phyloP scores from a whole-genome alignment of 2,797 vertebrate genomes.

The Phataginus tricuspis region DNA sequence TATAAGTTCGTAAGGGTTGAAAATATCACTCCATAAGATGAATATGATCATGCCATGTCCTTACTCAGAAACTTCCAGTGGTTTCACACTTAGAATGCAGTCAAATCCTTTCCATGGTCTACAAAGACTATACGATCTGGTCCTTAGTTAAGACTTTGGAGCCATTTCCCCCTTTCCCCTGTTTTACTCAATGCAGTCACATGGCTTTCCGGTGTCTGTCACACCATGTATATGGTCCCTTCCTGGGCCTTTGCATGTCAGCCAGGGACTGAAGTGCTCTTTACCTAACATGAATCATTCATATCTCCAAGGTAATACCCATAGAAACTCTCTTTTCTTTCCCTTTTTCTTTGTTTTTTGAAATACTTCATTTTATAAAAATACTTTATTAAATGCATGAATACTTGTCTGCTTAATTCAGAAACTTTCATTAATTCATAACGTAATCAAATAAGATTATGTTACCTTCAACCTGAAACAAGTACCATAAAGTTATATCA shows the following conservation, averaged over 20 bases:
- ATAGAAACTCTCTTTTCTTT: not conserved
- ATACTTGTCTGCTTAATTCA: not conserved
- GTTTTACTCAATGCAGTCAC: not conserved
- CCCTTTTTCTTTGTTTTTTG: no score
- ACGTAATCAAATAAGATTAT: not conserved
- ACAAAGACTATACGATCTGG: not conserved
- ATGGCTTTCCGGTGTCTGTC: no score
- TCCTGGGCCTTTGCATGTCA: not conserved
- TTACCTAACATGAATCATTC: not conserved
- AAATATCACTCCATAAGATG: not conserved
- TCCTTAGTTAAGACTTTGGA: not conserved
- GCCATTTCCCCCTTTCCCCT: not conserved
- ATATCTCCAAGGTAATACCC: not conserved
- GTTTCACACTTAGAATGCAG: not conserved
- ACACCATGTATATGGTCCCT: not conserved
- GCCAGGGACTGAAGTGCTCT: fast-evolving
- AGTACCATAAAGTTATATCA: not conserved
- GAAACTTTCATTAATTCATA: not conserved
- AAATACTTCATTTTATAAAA: no score
- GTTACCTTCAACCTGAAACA: not conserved
- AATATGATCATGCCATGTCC: not conserved
- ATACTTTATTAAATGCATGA: not conserved
- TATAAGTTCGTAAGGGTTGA: not conserved
- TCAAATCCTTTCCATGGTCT: not conserved
- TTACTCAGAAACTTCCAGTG: not conserved